A percentile compares a stretch with the other conserved stretches of the same genome.
phyloP scores from a whole-genome alignment of 2,888 invertebrate genomes.

The Mythimna ferrago region DNA sequence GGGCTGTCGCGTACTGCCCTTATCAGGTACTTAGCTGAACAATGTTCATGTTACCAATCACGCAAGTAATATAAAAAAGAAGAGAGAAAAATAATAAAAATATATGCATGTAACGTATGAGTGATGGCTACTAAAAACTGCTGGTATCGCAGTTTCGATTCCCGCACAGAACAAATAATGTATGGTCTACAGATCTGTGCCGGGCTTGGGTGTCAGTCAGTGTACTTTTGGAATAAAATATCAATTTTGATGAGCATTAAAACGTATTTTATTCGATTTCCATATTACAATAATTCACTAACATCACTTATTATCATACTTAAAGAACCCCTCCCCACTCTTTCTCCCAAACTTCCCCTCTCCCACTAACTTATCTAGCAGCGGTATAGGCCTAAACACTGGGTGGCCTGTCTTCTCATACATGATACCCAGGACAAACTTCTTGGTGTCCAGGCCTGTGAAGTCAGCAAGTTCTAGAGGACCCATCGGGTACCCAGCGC shows the following conservation, averaged over 20 bases:
- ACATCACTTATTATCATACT: slow-evolving; percentile 81
- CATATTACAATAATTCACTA: background rate
- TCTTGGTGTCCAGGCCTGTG: slow-evolving; percentile 95
- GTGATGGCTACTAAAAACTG: no score
- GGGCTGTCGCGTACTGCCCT: no score
- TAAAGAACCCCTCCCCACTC: slow-evolving; percentile 95
- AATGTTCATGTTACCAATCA: no score
- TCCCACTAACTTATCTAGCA: slow-evolving; percentile 92
- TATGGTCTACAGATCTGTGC: no score
- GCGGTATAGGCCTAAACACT: slow-evolving; percentile 85
- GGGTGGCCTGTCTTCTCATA: slow-evolving; percentile 89
- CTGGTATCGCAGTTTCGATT: no score
- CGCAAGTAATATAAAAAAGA: no score
- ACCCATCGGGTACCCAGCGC: slow-evolving; percentile 97
- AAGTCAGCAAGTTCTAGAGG: slow-evolving; percentile 96
- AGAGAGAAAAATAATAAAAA: no score
- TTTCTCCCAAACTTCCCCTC: slow-evolving; percentile 95
- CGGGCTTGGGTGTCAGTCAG: no score
- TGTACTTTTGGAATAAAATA: background rate
- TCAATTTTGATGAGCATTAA: slow-evolving; percentile 5
- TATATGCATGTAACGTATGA: no score
- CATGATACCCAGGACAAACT: slow-evolving; percentile 92
- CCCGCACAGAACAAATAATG: no score
- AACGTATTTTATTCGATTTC: slow-evolving; percentile 10
- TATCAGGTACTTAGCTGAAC: no score